Conservation (phyloP, 2,113 vertebrate species). For the Brachypodius melanocephalos region DNA sequence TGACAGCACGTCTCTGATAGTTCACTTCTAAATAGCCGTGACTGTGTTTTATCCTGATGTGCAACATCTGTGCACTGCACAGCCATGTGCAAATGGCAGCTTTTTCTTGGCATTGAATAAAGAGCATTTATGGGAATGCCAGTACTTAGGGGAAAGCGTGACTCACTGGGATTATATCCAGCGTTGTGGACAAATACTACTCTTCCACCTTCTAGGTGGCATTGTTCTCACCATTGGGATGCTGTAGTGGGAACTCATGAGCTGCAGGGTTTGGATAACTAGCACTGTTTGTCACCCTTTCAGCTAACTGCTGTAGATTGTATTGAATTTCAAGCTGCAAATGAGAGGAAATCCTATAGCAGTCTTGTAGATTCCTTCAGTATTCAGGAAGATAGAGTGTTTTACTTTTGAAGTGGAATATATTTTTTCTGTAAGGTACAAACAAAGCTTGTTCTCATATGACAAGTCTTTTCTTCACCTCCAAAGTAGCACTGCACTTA, state of each 20-base stretch:
- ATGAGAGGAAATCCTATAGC: background rate
- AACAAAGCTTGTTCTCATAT: background rate
- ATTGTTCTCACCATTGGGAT: background rate
- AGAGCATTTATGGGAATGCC: background rate
- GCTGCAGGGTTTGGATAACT: background rate
- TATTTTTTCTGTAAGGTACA: background rate
- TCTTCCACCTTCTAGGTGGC: background rate
- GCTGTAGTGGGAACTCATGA: background rate
- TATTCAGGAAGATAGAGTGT: background rate
- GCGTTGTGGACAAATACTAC: background rate
- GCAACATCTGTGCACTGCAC: background rate
- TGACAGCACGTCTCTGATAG: background rate
- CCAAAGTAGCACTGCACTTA: background rate
- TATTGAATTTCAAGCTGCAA: background rate
- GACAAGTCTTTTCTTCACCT: background rate
- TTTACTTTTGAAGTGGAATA: background rate
- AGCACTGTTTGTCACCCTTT: background rate
- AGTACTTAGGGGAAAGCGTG: background rate
- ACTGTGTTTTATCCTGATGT: background rate
- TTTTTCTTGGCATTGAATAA: background rate
- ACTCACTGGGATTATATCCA: background rate
- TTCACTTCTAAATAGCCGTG: background rate
- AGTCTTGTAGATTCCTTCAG: background rate
- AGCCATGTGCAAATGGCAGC: background rate
- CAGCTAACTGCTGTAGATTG: background rate